Conservation (phyloP, 2,113 vertebrate genomes). For the pig (Sus scrofa) region T2T-Sscrofa CM000812.6:285620501-285621000, state of each 20-base stretch:
- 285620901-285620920: not conserved
- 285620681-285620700: accelerated
- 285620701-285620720: not conserved
- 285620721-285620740: not conserved
- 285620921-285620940: not conserved
- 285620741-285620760: not conserved
- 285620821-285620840: not conserved
- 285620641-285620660: not conserved
- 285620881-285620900: accelerated
- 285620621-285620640: accelerated
- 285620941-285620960: not conserved
- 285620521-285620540: too few relatives aligned
- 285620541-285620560: not conserved
- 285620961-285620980: not conserved
- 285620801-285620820: accelerated
- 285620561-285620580: not conserved
- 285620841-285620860: not conserved
- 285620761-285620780: not conserved
- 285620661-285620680: not conserved
- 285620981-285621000: accelerated
- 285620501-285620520: not conserved
- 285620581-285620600: not conserved
- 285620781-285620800: too few relatives aligned
- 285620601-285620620: accelerated
- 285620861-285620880: accelerated